These are phyloP conservation scores for Drosophila acutilabella DNA, from an alignment of 2,888 invertebrate species.

Conservation along the genomic window DNA sequence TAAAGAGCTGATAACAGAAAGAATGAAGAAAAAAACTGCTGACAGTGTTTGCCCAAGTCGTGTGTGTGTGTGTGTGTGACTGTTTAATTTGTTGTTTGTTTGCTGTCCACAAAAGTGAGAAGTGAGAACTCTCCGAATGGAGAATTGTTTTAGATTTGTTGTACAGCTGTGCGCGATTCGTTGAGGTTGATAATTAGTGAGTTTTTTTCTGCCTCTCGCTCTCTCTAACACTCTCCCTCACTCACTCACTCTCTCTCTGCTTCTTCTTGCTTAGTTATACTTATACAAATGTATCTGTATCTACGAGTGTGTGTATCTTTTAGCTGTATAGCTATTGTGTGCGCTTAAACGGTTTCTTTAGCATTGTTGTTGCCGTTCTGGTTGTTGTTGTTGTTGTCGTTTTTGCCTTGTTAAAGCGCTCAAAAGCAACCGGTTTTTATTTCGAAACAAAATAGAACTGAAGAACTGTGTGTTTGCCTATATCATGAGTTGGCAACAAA, in stretches of 20 bases:
- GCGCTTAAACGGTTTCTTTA: conserved; percentile 67
- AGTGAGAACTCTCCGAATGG: conserved; percentile 32
- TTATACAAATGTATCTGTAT: conserved; percentile 23
- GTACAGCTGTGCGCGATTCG: conserved; percentile 60
- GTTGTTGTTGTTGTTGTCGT: conserved; percentile 23
- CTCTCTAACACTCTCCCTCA: neutral
- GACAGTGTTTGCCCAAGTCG: conserved; percentile 37
- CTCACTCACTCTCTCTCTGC: neutral
- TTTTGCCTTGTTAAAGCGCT: conserved; percentile 46
- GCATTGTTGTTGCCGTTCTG: conserved; percentile 22
- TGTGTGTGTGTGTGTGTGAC: conserved; percentile 13
- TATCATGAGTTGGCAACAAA: conserved; percentile 47
- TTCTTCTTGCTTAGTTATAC: conserved; percentile 15
- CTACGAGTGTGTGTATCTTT: conserved; percentile 1
- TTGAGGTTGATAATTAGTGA: conserved; percentile 66
- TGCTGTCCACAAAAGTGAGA: conserved; percentile 40
- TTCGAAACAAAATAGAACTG: conserved; percentile 66
- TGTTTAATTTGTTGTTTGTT: conserved; percentile 35
- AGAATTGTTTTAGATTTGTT: conserved; percentile 32
- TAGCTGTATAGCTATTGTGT: conserved; percentile 44
- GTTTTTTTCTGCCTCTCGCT: neutral
- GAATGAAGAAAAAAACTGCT: conserved; percentile 23
- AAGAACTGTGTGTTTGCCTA: conserved; percentile 45
- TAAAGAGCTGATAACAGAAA: conserved; percentile 27
- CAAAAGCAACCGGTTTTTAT: conserved; percentile 63